These are phyloP conservation scores for Tribolium madens DNA, from an alignment of 1,140 invertebrate genomes.

Conservation along the genomic window DNA sequence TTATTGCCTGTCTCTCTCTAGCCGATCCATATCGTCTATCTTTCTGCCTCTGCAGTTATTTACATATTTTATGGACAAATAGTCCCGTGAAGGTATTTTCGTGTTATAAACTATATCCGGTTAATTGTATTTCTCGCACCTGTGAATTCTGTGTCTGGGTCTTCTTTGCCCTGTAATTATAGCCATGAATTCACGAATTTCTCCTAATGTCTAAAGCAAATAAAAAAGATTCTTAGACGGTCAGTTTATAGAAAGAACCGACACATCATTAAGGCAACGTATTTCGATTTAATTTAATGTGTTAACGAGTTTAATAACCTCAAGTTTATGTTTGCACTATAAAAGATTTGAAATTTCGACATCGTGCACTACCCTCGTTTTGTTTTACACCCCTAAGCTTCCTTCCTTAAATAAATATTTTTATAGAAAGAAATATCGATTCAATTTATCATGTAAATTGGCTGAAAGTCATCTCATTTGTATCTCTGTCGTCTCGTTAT, in stretches of 20 bases:
- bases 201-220: constrained; percentile 30
- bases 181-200: constrained; percentile 31
- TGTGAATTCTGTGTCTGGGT: constrained; percentile 28
- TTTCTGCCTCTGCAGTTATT: constrained; percentile 13
- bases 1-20: not conserved
- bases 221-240: constrained; percentile 1
- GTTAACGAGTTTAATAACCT: constrained; percentile 16
- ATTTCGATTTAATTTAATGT: constrained; percentile 5
- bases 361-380: constrained; percentile 28
- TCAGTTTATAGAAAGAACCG: not conserved
- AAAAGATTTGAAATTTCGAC: constrained; percentile 12
- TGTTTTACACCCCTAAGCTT: constrained; percentile 48
- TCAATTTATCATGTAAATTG: constrained; percentile 66
- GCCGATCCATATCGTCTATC: not conserved
- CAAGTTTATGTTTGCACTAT: not conserved
- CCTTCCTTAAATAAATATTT: constrained; percentile 65
- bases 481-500: constrained; percentile 65
- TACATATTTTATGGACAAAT: constrained; percentile 44
- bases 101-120: constrained; percentile 44
- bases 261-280: constrained; percentile 22
- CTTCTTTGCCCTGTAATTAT: constrained; percentile 32
- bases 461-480: constrained; percentile 65
- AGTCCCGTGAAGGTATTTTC: constrained; percentile 36
- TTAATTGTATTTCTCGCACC: constrained; percentile 41
- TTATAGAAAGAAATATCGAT: constrained; percentile 66